Conservation (phyloP, 2,797 vertebrate genomes). For the Sebastes itinus region DNA sequence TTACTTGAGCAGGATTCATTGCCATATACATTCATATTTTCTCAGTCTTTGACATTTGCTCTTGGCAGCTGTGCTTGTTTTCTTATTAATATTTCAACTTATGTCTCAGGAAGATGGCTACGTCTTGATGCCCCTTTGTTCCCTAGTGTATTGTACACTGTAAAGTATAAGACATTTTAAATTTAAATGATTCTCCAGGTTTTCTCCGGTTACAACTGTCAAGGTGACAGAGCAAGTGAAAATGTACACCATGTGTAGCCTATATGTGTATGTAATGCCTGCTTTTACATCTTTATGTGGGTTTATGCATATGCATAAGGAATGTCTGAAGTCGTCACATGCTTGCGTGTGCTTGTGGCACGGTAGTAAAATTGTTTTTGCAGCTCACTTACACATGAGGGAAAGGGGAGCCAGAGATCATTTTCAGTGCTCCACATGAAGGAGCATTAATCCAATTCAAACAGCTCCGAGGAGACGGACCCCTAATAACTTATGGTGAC, state of each 20-base stretch:
- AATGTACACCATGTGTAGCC: neutral
- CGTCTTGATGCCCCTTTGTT: slow-evolving; percentile 22
- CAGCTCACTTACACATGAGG: slow-evolving; percentile 50
- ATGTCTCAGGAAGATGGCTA: slow-evolving; percentile 18
- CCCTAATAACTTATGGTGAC: slow-evolving; percentile 72
- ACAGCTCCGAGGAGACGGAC: slow-evolving; percentile 63
- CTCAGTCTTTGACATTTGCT: slow-evolving; percentile 29
- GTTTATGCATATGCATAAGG: slow-evolving; percentile 6
- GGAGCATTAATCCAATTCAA: slow-evolving; percentile 72
- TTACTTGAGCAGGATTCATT: neutral
- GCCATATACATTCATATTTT: slow-evolving; percentile 3
- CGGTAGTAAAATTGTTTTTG: slow-evolving; percentile 47
- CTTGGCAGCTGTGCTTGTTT: slow-evolving; percentile 25
- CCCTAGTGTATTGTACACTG: neutral
- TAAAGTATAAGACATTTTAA: slow-evolving; percentile 10
- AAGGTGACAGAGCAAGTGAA: neutral
- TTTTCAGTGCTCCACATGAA: slow-evolving; percentile 62
- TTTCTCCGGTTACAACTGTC: neutral
- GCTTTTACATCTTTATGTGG: neutral
- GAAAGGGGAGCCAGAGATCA: slow-evolving; percentile 39
- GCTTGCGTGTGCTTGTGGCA: slow-evolving; percentile 17
- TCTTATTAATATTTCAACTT: slow-evolving; percentile 50
- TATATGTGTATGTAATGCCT: neutral
- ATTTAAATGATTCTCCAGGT: slow-evolving; percentile 6
- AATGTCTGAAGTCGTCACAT: slow-evolving; percentile 2